These are phyloP conservation scores for Tragulus kanchil DNA, from an alignment of 2,113 vertebrate species.

Conservation along the genomic window DNA sequence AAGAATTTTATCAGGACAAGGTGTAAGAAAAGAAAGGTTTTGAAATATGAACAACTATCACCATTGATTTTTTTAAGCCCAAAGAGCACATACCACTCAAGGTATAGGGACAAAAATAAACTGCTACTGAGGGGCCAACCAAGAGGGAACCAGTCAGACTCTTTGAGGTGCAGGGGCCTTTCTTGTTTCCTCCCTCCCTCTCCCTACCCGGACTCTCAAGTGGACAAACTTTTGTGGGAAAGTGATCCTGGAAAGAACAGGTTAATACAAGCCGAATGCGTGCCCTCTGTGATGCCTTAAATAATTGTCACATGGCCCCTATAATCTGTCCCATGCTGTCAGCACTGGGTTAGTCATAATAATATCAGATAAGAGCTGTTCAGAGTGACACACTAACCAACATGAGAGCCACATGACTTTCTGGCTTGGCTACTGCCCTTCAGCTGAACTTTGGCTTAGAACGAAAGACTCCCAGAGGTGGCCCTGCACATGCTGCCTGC, in stretches of 20 bases:
- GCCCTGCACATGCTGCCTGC: constrained; percentile 46
- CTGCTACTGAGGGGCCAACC: constrained; percentile 52
- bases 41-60: constrained; percentile 80
- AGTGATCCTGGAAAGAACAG: constrained; percentile 78
- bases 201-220: not conserved
- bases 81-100: constrained; percentile 31
- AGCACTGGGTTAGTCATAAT: constrained; percentile 96
- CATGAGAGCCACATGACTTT: constrained; percentile 95
- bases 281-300: constrained; percentile 89
- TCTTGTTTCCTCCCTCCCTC: not conserved
- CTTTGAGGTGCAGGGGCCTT: not conserved
- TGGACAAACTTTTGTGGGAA: not conserved
- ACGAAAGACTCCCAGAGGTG: constrained; percentile 63
- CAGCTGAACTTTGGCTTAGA: constrained; percentile 98
- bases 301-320: constrained; percentile 95
- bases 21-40: constrained; percentile 77
- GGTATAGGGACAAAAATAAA: constrained; percentile 68
- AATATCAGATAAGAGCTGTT: constrained; percentile 96
- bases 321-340: constrained; percentile 97
- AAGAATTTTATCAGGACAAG: constrained; percentile 84
- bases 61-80: constrained; percentile 60
- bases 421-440: constrained; percentile 94
- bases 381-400: constrained; percentile 92
- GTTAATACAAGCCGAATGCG: constrained; percentile 88
- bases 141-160: constrained; percentile 38